Conservation (phyloP, 2,113 vertebrate genomes). For the Osmerus mordax region DNA sequence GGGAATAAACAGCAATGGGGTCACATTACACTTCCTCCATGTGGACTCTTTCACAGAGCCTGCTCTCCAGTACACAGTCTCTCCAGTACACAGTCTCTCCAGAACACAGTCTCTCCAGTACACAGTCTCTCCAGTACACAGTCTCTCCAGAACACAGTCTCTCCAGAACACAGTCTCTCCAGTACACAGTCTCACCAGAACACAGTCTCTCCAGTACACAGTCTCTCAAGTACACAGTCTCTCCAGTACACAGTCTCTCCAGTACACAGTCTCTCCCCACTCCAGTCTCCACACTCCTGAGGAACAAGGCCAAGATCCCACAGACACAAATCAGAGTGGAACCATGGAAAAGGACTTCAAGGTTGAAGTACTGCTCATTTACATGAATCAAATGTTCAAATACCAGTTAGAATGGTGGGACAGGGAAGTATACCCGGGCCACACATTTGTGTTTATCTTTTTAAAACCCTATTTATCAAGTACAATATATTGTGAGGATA, state of each 20-base stretch:
- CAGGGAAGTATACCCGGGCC: no score
- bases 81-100: constrained; percentile 15
- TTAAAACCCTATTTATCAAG: no score
- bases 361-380: no score
- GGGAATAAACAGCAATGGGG: constrained; percentile 68
- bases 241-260: no score
- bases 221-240: no score
- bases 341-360: no score
- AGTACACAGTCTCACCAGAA: neutral
- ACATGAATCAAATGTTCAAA: no score
- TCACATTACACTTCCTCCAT: constrained; percentile 61
- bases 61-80: constrained; percentile 46
- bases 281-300: constrained; percentile 1
- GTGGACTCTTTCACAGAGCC: constrained; percentile 42
- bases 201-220: neutral
- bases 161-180: neutral
- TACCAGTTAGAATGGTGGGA: no score
- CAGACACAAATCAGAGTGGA: no score
- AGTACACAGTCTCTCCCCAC: no score
- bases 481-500: no score
- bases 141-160: constrained; percentile 7
- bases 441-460: no score
- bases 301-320: constrained; percentile 12
- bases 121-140: constrained; percentile 14
- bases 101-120: constrained; percentile 19